Evolutionary conservation across 2,797 vertebrate species (phyloP).

Genomic region (Cryptoprocta ferox): DNA sequence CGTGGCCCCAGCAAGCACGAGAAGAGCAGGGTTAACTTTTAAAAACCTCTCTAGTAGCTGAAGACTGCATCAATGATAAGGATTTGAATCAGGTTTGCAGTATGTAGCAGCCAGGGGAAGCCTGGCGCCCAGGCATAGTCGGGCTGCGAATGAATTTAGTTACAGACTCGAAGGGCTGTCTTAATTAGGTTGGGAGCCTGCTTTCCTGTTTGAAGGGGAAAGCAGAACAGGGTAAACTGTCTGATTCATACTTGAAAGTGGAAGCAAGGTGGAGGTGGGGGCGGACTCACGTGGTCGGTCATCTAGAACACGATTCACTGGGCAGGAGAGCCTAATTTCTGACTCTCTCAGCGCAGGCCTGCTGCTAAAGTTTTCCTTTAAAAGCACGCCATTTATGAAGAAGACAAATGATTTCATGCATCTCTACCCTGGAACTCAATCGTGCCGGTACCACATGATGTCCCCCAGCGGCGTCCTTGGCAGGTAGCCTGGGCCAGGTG

Average conservation of each 20-base stretch:
- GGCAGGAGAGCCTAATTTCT: neutral
- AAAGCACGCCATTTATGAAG: neutral
- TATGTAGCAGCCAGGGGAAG: neutral
- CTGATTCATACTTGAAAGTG: constrained; percentile 36
- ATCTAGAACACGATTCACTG: neutral
- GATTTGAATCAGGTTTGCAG: neutral
- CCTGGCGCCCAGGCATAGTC: rapidly evolving
- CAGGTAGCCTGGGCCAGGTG: neutral
- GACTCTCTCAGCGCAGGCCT: neutral
- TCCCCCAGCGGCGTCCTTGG: neutral
- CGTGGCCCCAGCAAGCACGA: neutral
- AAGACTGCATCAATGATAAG: neutral
- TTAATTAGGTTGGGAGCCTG: constrained; percentile 63
- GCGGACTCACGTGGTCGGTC: neutral
- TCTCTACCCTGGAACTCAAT: neutral
- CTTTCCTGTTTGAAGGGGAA: neutral
- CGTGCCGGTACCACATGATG: neutral
- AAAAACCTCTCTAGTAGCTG: neutral
- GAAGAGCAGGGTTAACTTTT: neutral
- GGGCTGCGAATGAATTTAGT: constrained; percentile 32
- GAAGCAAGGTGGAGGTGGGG: neutral
- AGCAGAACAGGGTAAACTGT: constrained; percentile 36
- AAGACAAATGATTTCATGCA: neutral
- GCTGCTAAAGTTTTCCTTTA: neutral
- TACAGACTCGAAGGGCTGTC: neutral